Base-by-base conservation (phyloP, 2,888 invertebrate genomes). In the Vannuccia rotundouncinata region DNA sequence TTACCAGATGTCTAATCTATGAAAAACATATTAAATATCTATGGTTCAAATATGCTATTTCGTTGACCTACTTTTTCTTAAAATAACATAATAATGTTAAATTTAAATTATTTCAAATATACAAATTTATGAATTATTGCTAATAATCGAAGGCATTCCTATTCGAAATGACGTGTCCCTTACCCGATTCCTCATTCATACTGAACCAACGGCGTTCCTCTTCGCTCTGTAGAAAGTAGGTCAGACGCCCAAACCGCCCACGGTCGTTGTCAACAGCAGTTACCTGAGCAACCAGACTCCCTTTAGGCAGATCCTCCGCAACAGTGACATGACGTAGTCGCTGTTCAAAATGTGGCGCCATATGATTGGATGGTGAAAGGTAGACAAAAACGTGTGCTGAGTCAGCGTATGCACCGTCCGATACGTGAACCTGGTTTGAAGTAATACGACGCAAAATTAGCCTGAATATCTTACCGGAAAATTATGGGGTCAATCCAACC, bases 351-450 rank as follows among this genome's bases (percentile, higher is more conserved):
- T 27, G 29, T 13, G 75, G 75, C 75, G 75, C 29, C 29, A 29
- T 30, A 27, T 29, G 2, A 13, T 29, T 29, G 2, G 29, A 29
- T n/a, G 75, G 75, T 30, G 30, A n/a, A 22, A 75, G 75, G 28
- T 17, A 0, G 75, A 75, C 75, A 28, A 75, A 0, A 25, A 75
- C 75, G 1, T 1, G 29, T 29, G 28, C 75, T n/a, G 29, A 30
- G 75, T 75, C 75, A 1, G 75, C n/a, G 75, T 75, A 30, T 0
- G 30, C 75, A 0, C 29, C 29, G 28, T 75, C 75, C 10, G 75
- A 29, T 22, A 17, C 75, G n/a, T 29, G 75, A 22, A 75, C 28
- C 29, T 29, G 10, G 22, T 29, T 22, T 22, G 10, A 1, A 30
- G 30, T 27, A 0, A 27, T 66, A 1, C 66, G 0, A 27, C 66